Evolutionary conservation across 2,797 vertebrate genomes (phyloP), one percentile per base, ranked within the genome.

Genomic region (Sus cebifrons): DNA sequence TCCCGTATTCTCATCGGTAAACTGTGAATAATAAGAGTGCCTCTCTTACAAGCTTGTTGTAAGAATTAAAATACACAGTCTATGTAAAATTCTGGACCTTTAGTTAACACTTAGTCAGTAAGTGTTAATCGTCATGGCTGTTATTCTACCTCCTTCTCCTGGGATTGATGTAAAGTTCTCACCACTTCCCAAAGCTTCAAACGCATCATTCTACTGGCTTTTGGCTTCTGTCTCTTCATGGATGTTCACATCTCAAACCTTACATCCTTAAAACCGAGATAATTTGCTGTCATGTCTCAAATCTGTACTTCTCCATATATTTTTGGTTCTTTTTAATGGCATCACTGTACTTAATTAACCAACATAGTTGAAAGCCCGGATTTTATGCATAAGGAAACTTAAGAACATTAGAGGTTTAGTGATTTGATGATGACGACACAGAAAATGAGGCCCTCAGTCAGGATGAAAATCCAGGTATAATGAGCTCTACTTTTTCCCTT

Each of bases 81-180:
- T 36, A 16, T 25, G 13, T 10, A 79, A 16, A 36, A 60, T 58
- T 36, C 77, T 60, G 20, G n/a, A 79, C 77, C 77, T 36, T 23
- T 58, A 10, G 54, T 79, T 25, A 79, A n/a, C n/a, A 5, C 56
- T 79, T 20, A 58, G 0, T 16, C n/a, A 58, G 0, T 16, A 79
- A 58, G 12, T 58, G 54, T 36, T 79, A 65, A 65, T 25, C 25
- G 5, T 65, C 14, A 14, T 29, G 62, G 27, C 25, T 65, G 62
- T 65, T 29, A 14, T 65, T 27, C 6, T 1, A 32, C 20, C 77
- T 10, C 54, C n/a, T 78, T 20, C 54, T 18, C 70, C 36, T 23
- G 62, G 70, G 36, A 44, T 23, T 16, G 54, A 79, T n/a, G 20
- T 10, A 5, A 58, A 79, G n/a, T n/a, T 36, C 54, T 58, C 13